These are phyloP conservation scores for Homarus americanus DNA, from an alignment of 1,140 invertebrate genomes.

Conservation along the genomic window DNA sequence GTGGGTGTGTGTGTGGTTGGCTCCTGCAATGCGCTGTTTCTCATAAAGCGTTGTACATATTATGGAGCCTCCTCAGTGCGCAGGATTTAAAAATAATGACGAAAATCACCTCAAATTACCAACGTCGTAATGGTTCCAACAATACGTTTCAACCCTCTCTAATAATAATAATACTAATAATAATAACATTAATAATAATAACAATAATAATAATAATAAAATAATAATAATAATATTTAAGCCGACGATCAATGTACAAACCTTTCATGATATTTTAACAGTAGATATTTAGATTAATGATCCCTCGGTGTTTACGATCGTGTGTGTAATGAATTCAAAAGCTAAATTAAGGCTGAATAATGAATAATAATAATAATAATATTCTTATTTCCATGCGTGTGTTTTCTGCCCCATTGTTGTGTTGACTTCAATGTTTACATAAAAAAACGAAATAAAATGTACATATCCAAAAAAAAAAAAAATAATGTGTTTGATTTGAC, in stretches of 20 bases:
- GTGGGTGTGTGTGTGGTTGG: no score
- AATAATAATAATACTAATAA: background rate
- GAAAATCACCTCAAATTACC: no score
- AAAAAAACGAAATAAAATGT: slow-evolving; percentile 64
- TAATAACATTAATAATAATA: background rate
- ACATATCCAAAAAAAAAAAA: slow-evolving; percentile 65
- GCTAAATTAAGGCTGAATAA: background rate
- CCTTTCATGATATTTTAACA: slow-evolving; percentile 6
- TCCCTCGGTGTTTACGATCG: background rate
- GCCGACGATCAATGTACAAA: slow-evolving; percentile 35
- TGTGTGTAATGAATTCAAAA: background rate
- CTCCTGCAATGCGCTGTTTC: no score
- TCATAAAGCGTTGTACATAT: no score
- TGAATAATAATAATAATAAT: background rate
- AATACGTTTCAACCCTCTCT: no score
- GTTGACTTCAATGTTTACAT: slow-evolving; percentile 60
- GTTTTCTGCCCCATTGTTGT: slow-evolving; percentile 48
- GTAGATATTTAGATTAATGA: slow-evolving; percentile 13
- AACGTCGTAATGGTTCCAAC: no score
- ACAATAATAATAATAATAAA: background rate
- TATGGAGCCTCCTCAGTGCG: no score
- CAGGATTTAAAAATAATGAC: no score
- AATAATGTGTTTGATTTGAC: slow-evolving; percentile 8
- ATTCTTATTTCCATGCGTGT: slow-evolving; percentile 31
- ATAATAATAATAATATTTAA: background rate